These are phyloP conservation scores for Pentamera pediparva DNA, from an alignment of 53 echinoderm and acorn worm genomes.

Conservation along the genomic window DNA sequence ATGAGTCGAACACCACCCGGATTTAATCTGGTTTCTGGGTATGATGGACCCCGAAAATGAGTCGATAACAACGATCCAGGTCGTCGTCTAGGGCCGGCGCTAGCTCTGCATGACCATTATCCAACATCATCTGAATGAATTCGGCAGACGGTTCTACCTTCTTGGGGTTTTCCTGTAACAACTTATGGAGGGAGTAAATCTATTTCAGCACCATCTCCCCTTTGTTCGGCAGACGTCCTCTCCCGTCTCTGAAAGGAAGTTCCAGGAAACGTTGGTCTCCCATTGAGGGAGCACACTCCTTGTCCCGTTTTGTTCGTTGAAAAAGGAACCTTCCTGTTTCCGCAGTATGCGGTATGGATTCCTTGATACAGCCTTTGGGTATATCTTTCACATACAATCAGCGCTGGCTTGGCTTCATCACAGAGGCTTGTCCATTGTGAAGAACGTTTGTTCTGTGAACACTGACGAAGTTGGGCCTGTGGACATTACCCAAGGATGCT, in stretches of 20 bases:
- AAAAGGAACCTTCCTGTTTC: neutral
- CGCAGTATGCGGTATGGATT: no score
- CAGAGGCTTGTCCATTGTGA: neutral
- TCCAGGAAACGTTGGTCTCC: constrained; percentile 21
- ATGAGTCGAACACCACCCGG: constrained; percentile 42
- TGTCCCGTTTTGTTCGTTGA: constrained; percentile 2
- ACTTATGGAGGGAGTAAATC: constrained; percentile 11
- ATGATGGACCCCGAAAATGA: constrained; percentile 45
- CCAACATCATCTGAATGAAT: constrained; percentile 46
- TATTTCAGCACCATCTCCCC: neutral
- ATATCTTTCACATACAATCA: neutral
- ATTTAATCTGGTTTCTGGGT: constrained; percentile 42
- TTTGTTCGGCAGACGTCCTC: constrained; percentile 35
- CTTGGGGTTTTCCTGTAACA: constrained; percentile 28
- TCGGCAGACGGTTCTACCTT: constrained; percentile 46
- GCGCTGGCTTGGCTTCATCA: neutral
- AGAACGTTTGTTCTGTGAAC: neutral
- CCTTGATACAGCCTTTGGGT: no score
- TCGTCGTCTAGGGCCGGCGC: constrained; percentile 36
- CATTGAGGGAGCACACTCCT: constrained; percentile 9
- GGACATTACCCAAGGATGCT: neutral
- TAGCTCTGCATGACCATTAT: constrained; percentile 43
- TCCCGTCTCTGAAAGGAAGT: neutral
- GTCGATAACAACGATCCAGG: constrained; percentile 34
- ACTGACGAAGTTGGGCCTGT: neutral